Conservation (phyloP, 2,888 invertebrate genomes). For the Watsonalla binaria region DNA sequence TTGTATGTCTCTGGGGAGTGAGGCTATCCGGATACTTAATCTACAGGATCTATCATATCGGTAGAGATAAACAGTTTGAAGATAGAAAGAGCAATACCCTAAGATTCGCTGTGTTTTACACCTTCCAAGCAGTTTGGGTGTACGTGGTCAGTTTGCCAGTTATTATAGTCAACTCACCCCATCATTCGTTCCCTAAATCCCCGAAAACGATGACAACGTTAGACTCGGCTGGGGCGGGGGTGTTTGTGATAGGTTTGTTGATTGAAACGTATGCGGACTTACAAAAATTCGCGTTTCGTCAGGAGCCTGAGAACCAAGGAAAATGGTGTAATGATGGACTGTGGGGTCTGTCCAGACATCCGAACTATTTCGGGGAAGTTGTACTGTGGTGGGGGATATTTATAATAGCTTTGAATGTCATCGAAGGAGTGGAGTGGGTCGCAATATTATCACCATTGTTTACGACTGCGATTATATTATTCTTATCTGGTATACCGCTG, state of each 20-base stretch:
- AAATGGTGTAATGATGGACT: conserved; percentile 95
- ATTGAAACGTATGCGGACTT: conserved; percentile 95
- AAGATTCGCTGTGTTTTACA: conserved; percentile 95
- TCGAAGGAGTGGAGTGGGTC: conserved; percentile 91
- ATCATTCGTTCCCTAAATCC: conserved; percentile 85
- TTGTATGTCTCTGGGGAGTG: conserved; percentile 92
- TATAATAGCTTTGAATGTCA: conserved; percentile 90
- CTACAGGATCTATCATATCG: conserved; percentile 94
- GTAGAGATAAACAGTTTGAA: conserved; percentile 93
- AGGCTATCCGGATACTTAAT: conserved; percentile 92
- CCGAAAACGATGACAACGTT: conserved; percentile 92
- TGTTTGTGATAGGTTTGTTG: conserved; percentile 90
- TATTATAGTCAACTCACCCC: conserved; percentile 92
- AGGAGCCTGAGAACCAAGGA: conserved; percentile 92
- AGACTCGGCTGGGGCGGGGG: conserved; percentile 90
- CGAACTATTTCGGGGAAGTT: conserved; percentile 97
- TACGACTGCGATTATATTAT: conserved; percentile 91
- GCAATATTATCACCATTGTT: conserved; percentile 92
- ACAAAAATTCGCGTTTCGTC: conserved; percentile 94
- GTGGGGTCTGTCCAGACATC: conserved; percentile 94
- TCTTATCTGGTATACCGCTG: conserved; percentile 93
- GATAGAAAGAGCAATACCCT: conserved; percentile 92
- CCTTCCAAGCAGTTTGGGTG: conserved; percentile 95
- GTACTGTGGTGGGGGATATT: conserved; percentile 97
- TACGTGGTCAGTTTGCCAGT: conserved; percentile 94